Conservation (phyloP, 2,113 vertebrate species). For the Cyprinus carpio region DNA sequence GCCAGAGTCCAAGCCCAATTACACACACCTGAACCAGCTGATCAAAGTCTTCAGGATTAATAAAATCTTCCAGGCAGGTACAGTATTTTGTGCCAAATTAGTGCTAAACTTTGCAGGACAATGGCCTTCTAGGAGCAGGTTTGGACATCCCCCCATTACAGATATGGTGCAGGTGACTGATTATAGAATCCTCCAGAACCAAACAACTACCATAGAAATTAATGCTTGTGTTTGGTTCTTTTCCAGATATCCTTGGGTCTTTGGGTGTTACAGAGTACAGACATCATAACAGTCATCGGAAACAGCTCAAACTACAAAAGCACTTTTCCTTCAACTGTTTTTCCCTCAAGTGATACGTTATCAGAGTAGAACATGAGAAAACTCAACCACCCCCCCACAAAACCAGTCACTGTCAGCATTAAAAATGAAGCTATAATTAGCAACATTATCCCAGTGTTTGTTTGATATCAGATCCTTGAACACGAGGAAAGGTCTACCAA, state of each 20-base stretch:
- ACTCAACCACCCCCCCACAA: constrained; percentile 18
- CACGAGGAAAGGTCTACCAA: constrained; percentile 4
- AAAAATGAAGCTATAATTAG: constrained; percentile 13
- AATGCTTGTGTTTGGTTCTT: neutral
- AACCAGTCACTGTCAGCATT: constrained; percentile 12
- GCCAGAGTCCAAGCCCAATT: too few species aligned
- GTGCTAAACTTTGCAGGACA: neutral
- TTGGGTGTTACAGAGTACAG: neutral
- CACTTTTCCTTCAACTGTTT: constrained; percentile 3
- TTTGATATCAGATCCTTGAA: constrained; percentile 33
- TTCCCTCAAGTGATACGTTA: neutral
- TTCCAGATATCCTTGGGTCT: neutral
- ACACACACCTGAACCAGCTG: too few species aligned
- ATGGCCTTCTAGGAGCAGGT: neutral
- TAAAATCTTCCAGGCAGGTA: too few species aligned
- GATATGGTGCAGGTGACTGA: neutral
- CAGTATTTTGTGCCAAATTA: neutral
- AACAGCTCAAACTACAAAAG: neutral
- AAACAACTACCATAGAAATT: neutral
- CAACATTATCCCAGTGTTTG: neutral
- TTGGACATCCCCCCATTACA: neutral
- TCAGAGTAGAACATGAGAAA: constrained; percentile 30
- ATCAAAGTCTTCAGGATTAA: too few species aligned
- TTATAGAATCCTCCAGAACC: neutral
- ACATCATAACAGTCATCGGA: neutral